These are phyloP conservation scores for Coronaproctus castanopsis DNA, from an alignment of 2,888 invertebrate genomes.

Conservation along the genomic window DNA sequence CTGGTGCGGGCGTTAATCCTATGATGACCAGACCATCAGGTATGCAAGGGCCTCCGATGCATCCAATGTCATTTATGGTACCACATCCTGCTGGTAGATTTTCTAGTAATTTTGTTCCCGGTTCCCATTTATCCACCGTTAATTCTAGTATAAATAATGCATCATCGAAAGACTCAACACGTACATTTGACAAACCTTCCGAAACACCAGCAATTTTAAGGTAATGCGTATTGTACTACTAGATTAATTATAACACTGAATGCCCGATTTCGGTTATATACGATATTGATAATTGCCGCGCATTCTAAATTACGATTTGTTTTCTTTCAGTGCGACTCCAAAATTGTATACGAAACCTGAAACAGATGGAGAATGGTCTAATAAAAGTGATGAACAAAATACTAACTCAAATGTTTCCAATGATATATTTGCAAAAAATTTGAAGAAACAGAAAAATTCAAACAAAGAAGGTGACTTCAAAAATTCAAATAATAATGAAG, in stretches of 20 bases:
- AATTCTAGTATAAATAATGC: not conserved
- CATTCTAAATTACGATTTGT: too few species aligned
- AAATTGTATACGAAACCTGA: slow-evolving; percentile 27
- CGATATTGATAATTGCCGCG: too few species aligned
- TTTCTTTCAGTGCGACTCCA: slow-evolving; percentile 26
- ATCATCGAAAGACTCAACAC: too few species aligned
- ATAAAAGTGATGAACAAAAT: slow-evolving; percentile 19
- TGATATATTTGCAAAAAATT: slow-evolving; percentile 10
- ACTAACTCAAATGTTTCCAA: slow-evolving; percentile 8
- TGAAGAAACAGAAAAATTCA: slow-evolving; percentile 11
- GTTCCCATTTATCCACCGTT: not conserved
- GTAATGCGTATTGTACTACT: too few species aligned
- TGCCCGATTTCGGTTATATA: too few species aligned
- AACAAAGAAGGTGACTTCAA: slow-evolving; percentile 17
- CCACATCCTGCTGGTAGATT: not conserved
- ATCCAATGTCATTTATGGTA: not conserved
- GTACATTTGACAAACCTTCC: too few species aligned
- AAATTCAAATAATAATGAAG: slow-evolving; percentile 4
- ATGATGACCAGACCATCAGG: slow-evolving; percentile 4
- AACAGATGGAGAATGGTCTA: slow-evolving; percentile 23
- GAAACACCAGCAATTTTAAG: not conserved
- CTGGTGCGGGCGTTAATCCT: not conserved
- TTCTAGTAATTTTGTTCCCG: not conserved
- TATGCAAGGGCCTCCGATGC: slow-evolving; percentile 2
- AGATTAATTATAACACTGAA: too few species aligned